A percentile compares a stretch with the other conserved stretches of the same genome.
Evolutionary conservation across 1,140 invertebrate genomes (phyloP).

Genomic region (Pteromalus puparum): DNA sequence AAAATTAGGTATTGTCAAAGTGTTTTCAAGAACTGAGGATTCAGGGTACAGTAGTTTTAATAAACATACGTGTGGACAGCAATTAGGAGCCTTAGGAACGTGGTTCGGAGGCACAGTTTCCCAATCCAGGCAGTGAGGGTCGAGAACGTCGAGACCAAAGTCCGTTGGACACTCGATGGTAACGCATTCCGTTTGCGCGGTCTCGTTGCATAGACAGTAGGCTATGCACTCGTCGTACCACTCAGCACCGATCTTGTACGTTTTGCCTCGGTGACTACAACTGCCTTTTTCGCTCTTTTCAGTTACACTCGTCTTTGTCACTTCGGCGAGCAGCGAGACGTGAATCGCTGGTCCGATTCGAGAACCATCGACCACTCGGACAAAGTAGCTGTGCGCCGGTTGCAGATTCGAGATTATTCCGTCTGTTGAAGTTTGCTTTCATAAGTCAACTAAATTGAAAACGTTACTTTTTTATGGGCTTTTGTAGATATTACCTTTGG

Average conservation of each 20-base stretch:
- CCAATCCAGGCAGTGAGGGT: slow-evolving; percentile 90
- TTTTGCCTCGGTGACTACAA: slow-evolving; percentile 78
- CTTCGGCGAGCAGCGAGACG: slow-evolving; percentile 67
- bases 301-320: slow-evolving; percentile 68
- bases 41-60: neutral
- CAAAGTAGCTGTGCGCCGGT: slow-evolving; percentile 70
- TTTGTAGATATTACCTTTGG: slow-evolving; percentile 61
- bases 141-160: slow-evolving; percentile 88
- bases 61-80: slow-evolving; percentile 81
- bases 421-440: slow-evolving; percentile 58
- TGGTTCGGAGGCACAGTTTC: slow-evolving; percentile 85
- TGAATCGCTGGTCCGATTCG: slow-evolving; percentile 64
- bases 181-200: slow-evolving; percentile 78
- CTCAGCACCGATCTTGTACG: slow-evolving; percentile 75
- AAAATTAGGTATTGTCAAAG: no score
- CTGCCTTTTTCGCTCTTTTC: slow-evolving; percentile 65
- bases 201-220: slow-evolving; percentile 82
- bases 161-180: slow-evolving; percentile 88
- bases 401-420: slow-evolving; percentile 69
- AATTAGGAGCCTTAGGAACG: slow-evolving; percentile 84
- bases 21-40: no score
- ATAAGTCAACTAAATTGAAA: neutral
- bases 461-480: neutral
- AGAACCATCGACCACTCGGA: slow-evolving; percentile 66
- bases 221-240: slow-evolving; percentile 87